Conservation (phyloP, 1,140 invertebrate genomes). For the Hermetia illucens region DNA sequence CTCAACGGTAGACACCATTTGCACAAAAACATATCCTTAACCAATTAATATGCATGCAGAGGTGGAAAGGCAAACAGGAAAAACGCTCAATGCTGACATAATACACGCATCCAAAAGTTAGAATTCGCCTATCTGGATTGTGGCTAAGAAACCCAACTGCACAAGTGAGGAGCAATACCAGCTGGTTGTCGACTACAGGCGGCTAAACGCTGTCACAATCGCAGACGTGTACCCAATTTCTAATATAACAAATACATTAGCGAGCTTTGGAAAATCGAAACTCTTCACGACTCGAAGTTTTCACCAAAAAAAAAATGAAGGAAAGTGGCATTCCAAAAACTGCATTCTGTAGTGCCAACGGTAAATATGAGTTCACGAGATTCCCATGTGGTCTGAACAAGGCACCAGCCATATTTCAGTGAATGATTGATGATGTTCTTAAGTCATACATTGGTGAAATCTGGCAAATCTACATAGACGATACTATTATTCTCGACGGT, state of each 20-base stretch:
- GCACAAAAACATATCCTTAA: too few species aligned
- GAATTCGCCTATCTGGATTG: too few species aligned
- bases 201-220: constrained; percentile 25
- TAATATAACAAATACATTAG: constrained; percentile 31
- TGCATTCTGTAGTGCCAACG: constrained; percentile 20
- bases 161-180: constrained; percentile 10
- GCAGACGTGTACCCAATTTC: constrained; percentile 35
- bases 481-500: too few species aligned
- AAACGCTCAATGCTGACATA: too few species aligned
- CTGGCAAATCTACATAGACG: constrained; percentile 3
- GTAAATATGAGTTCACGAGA: constrained; percentile 10
- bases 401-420: constrained; percentile 17
- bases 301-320: constrained; percentile 31
- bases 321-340: constrained; percentile 24
- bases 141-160: too few species aligned
- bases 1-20: too few species aligned
- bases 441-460: not conserved
- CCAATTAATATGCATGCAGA: too few species aligned
- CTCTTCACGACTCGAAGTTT: constrained; percentile 33
- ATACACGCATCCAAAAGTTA: too few species aligned
- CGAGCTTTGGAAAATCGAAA: constrained; percentile 19
- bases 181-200: constrained; percentile 25
- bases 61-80: too few species aligned
- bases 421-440: constrained; percentile 8
- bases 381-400: constrained; percentile 13